phyloP scores from a whole-genome alignment of 2,797 vertebrate species.

The Lagocephalus sceleratus region DNA sequence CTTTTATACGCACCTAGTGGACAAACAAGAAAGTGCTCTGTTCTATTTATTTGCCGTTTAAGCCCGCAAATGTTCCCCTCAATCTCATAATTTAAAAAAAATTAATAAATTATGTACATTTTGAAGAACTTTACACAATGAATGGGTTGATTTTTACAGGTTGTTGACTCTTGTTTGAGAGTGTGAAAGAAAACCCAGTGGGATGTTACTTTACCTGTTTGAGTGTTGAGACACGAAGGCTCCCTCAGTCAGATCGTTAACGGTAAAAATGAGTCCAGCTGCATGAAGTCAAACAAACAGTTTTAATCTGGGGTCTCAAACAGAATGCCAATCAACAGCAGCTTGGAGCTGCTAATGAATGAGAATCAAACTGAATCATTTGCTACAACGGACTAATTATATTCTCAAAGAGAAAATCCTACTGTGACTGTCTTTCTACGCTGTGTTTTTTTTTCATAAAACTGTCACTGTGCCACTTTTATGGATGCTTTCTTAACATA shows the following conservation, averaged over 20 bases:
- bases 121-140: too few relatives aligned
- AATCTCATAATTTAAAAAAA: too few relatives aligned
- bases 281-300: constrained; percentile 30
- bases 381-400: constrained; percentile 7
- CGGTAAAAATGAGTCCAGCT: constrained; percentile 25
- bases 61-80: too few relatives aligned
- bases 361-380: constrained; percentile 31
- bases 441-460: constrained; percentile 8
- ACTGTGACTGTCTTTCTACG: not conserved
- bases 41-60: too few relatives aligned
- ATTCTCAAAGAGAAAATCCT: constrained; percentile 2
- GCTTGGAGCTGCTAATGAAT: constrained; percentile 17
- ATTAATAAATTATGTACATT: too few relatives aligned
- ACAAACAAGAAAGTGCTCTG: too few relatives aligned
- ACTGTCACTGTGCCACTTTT: not conserved
- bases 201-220: not conserved
- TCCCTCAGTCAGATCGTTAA: constrained; percentile 27
- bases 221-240: constrained; percentile 8
- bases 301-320: constrained; percentile 20
- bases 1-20: too few relatives aligned
- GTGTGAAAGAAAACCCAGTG: not conserved
- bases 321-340: constrained; percentile 32
- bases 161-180: not conserved
- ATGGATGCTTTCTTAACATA: not conserved
- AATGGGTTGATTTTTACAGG: too few relatives aligned